phyloP scores from a whole-genome alignment of 2,888 invertebrate genomes.

The Thereva unica region DNA sequence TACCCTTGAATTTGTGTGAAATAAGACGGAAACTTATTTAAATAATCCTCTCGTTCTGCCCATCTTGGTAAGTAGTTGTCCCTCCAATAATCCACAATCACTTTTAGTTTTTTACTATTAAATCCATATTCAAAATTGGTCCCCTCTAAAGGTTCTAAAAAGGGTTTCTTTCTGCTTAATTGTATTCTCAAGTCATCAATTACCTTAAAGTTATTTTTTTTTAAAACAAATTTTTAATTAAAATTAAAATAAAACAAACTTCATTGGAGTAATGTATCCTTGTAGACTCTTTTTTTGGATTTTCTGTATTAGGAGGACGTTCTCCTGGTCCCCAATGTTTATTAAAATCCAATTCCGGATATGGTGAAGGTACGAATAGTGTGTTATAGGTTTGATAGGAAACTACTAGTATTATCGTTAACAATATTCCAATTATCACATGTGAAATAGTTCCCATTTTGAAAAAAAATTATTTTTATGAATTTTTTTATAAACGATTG shows the following conservation, averaged over 20 bases:
- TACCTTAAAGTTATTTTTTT: conserved; percentile 51
- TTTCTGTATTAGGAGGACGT: conserved; percentile 49
- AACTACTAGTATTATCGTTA: no score
- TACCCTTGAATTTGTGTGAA: conserved; percentile 73
- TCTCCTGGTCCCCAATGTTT: conserved; percentile 56
- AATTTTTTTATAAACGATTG: no score
- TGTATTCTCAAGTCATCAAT: conserved; percentile 65
- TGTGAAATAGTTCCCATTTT: no score
- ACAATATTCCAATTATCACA: no score
- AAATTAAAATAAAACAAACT: conserved; percentile 13
- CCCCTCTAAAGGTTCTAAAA: conserved; percentile 66
- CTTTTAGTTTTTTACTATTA: conserved; percentile 68
- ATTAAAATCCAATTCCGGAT: conserved; percentile 50
- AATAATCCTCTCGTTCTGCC: conserved; percentile 67
- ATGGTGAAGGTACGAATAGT: no score
- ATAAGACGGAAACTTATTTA: conserved; percentile 78
- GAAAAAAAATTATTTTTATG: no score
- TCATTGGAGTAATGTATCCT: conserved; percentile 37
- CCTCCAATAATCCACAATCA: conserved; percentile 77
- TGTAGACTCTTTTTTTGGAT: conserved; percentile 46
- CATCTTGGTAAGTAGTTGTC: conserved; percentile 72
- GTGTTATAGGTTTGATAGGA: no score
- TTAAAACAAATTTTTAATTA: neutral
- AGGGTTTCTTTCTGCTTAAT: conserved; percentile 59
- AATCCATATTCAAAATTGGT: conserved; percentile 80